phyloP scores from a whole-genome alignment of 2,797 vertebrate genomes.

The Tinamus major region DNA sequence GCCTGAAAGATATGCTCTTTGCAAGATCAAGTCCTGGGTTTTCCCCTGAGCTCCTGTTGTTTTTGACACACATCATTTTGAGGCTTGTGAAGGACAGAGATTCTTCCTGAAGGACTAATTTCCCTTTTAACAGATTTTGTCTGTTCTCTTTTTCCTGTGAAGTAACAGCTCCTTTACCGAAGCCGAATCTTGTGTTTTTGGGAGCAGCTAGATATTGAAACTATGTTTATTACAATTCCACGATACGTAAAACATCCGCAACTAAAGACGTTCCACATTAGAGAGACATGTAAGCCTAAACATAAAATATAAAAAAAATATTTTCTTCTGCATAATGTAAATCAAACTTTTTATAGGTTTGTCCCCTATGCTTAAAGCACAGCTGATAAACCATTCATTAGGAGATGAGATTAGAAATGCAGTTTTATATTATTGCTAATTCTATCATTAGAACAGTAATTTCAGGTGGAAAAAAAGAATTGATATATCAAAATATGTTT shows the following conservation, averaged over 20 bases:
- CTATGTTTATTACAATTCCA: background rate
- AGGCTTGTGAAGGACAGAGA: background rate
- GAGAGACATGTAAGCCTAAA: constrained; percentile 40
- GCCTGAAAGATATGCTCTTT: background rate
- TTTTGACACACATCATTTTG: background rate
- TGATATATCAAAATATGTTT: background rate
- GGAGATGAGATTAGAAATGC: background rate
- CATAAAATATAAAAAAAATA: background rate
- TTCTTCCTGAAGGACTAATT: background rate
- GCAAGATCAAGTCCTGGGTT: background rate
- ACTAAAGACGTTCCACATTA: constrained; percentile 49
- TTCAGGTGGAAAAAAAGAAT: background rate
- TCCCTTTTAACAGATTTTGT: background rate
- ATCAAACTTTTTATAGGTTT: constrained; percentile 46
- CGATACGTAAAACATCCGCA: constrained; percentile 11
- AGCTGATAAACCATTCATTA: constrained; percentile 51
- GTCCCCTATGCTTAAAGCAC: constrained; percentile 16
- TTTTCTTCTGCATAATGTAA: constrained; percentile 53
- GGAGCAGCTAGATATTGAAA: background rate
- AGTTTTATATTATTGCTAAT: background rate
- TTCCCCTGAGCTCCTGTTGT: background rate
- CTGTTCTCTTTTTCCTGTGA: background rate
- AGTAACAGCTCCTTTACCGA: background rate
- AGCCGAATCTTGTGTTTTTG: background rate
- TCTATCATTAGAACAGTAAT: background rate